Conservation (phyloP, 2,888 invertebrate species). For the Ischnus inquisitorius region DNA sequence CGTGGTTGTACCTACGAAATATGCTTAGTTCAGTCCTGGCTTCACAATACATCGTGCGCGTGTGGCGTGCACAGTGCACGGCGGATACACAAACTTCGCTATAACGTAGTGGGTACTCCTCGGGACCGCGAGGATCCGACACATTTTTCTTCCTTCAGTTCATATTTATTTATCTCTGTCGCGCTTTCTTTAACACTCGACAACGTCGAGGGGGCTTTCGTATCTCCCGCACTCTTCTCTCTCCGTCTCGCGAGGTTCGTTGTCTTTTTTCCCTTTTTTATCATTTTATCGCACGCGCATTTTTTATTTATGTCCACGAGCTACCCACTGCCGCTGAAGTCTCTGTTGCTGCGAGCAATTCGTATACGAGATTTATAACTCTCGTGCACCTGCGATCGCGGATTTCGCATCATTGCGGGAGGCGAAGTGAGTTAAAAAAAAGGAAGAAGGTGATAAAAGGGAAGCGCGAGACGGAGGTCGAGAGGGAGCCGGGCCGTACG, state of each 20-base stretch:
- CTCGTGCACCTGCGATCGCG: constrained; percentile 15
- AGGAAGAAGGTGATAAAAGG: constrained; percentile 21
- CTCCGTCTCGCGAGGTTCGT: neutral
- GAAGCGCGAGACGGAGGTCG: neutral
- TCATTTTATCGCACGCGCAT: constrained; percentile 1
- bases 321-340: neutral
- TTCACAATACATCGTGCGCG: constrained; percentile 26
- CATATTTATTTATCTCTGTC: constrained; percentile 50
- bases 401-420: constrained; percentile 3
- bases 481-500: neutral
- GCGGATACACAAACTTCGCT: neutral
- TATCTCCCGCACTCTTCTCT: constrained; percentile 7
- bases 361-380: constrained; percentile 8
- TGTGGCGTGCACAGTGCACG: neutral
- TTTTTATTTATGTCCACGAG: constrained; percentile 4
- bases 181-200: constrained; percentile 13
- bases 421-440: neutral
- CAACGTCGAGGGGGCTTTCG: neutral
- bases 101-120: constrained; percentile 25
- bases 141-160: constrained; percentile 50
- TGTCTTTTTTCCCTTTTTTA: neutral
- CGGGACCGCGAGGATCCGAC: constrained; percentile 31
- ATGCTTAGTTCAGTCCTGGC: constrained; percentile 20
- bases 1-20: constrained; percentile 27
- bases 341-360: constrained; percentile 12